Evolutionary conservation across 2,888 invertebrate species (phyloP).

Genomic region (Trichopoda pennipes): DNA sequence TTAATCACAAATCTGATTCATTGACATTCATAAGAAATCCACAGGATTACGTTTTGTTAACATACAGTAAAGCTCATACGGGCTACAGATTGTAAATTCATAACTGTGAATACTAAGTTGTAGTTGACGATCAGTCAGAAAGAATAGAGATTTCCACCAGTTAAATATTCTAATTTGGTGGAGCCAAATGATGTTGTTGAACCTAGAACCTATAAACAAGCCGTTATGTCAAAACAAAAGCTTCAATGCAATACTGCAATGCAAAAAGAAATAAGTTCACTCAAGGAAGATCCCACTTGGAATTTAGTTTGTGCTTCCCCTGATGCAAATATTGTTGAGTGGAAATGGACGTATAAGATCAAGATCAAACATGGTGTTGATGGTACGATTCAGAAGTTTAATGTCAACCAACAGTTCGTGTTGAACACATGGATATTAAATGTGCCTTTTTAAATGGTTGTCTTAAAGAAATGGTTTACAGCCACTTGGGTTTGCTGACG

Average conservation of each 20-base stretch:
- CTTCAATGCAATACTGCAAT: slow-evolving; percentile 36
- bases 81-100: no score
- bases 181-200: neutral
- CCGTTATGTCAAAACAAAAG: slow-evolving; percentile 30
- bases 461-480: slow-evolving; percentile 49
- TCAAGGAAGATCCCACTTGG: slow-evolving; percentile 6
- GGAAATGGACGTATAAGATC: slow-evolving; percentile 13
- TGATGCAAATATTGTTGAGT: slow-evolving; percentile 14
- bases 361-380: slow-evolving; percentile 45
- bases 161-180: neutral
- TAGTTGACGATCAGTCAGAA: no score
- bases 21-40: slow-evolving; percentile 66
- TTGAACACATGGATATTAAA: slow-evolving; percentile 33
- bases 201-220: slow-evolving; percentile 39
- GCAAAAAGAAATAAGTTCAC: neutral
- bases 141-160: neutral
- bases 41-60: slow-evolving; percentile 67
- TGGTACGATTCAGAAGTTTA: slow-evolving; percentile 56
- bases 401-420: no score
- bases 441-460: slow-evolving; percentile 50
- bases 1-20: slow-evolving; percentile 60
- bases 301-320: neutral
- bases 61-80: neutral
- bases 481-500: slow-evolving; percentile 39
- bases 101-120: no score